A percentile compares a stretch with the other conserved stretches of the same genome.
These are phyloP conservation scores for Peribatodes rhomboidaria DNA, from an alignment of 2,888 invertebrate species.

Conservation along the genomic window DNA sequence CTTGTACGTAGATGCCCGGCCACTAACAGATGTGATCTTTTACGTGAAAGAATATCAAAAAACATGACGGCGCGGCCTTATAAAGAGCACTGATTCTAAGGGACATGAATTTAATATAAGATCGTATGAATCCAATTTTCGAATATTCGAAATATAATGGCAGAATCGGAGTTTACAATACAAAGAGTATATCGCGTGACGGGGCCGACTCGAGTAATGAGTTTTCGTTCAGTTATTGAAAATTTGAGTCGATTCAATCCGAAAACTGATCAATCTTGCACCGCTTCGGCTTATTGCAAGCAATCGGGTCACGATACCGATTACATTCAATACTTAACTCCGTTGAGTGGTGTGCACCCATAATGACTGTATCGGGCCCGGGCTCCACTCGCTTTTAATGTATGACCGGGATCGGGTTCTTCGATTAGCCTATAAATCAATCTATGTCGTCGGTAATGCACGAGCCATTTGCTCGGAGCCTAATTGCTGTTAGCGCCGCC, in stretches of 20 bases:
- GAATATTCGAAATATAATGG: slow-evolving; percentile 57
- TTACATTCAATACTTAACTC: slow-evolving; percentile 67
- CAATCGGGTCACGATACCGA: slow-evolving; percentile 71
- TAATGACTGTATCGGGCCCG: slow-evolving; percentile 76
- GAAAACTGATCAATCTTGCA: slow-evolving; percentile 68
- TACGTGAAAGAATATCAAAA: slow-evolving; percentile 84
- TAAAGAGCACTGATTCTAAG: slow-evolving; percentile 72
- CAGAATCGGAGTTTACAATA: slow-evolving; percentile 57
- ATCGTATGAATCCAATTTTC: slow-evolving; percentile 68
- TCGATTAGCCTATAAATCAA: slow-evolving; percentile 79
- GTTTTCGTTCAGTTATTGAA: slow-evolving; percentile 64
- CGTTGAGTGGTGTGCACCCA: slow-evolving; percentile 59
- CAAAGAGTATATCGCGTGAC: slow-evolving; percentile 69
- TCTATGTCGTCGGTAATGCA: slow-evolving; percentile 82
- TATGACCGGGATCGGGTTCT: slow-evolving; percentile 60
- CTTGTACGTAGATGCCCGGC: slow-evolving; percentile 81
- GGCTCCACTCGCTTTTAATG: slow-evolving; percentile 61
- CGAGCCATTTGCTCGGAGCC: slow-evolving; percentile 83
- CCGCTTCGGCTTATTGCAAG: slow-evolving; percentile 61
- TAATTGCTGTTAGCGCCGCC: slow-evolving; percentile 85
- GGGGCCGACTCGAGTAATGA: slow-evolving; percentile 60
- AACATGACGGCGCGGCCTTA: slow-evolving; percentile 72
- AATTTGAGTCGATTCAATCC: slow-evolving; percentile 59
- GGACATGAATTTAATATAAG: slow-evolving; percentile 76
- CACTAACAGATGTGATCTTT: slow-evolving; percentile 86